These are phyloP conservation scores for Clarias gariepinus DNA, from an alignment of 2,113 vertebrate species.

Conservation along the genomic window DNA sequence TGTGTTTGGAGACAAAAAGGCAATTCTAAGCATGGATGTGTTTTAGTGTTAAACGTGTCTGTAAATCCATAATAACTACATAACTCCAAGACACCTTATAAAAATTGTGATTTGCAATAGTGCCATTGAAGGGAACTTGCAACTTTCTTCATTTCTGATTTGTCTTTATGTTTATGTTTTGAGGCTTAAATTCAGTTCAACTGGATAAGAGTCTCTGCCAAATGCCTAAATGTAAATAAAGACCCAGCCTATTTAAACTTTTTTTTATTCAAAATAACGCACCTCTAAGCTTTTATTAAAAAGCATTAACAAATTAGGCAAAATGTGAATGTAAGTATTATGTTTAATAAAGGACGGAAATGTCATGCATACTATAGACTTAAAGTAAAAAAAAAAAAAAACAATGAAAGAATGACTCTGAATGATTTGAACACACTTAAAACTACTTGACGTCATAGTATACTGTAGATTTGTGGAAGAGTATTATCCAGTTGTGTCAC, in stretches of 20 bases:
- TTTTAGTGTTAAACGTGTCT: not conserved
- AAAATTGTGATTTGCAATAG: not conserved
- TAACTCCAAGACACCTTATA: not conserved
- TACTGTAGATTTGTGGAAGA: no score
- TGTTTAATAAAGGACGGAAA: not conserved
- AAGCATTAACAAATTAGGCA: not conserved
- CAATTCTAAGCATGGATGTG: not conserved
- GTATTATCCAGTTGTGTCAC: no score
- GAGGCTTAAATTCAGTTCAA: not conserved
- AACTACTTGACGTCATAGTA: no score
- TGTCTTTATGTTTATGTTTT: not conserved
- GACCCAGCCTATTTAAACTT: no score
- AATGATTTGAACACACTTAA: no score
- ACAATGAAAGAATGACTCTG: no score
- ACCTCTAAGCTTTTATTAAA: not conserved
- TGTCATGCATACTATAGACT: not conserved
- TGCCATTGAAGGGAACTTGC: not conserved
- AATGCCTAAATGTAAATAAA: no score
- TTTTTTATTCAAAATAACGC: no score
- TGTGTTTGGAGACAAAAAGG: not conserved
- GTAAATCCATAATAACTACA: not conserved
- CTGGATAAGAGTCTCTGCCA: no score
- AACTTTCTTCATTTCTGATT: not conserved
- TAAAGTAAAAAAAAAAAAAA: no score
- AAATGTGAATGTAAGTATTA: no score